A percentile compares a stretch with the other conserved stretches of the same genome.
These are phyloP conservation scores for Podocnemis expansa DNA, from an alignment of 2,113 vertebrate species.

Conservation along the genomic window DNA sequence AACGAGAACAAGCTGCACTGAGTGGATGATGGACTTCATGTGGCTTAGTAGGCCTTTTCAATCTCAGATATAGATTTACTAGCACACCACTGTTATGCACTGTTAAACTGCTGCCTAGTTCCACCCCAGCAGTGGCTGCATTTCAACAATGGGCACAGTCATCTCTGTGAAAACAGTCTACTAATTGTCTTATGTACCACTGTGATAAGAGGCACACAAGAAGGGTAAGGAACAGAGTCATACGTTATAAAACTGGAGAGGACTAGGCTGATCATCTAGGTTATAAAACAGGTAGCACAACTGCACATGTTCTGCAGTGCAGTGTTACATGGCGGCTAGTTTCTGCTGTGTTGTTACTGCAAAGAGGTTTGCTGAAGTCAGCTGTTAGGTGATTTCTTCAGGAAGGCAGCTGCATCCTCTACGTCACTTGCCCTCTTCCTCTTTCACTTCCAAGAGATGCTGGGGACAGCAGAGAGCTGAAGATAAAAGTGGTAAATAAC, in stretches of 20 bases:
- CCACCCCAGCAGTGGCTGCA: background rate
- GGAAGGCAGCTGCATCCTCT: background rate
- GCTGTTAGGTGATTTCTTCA: background rate
- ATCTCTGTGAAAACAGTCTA: background rate
- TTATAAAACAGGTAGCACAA: background rate
- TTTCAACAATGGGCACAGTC: too few relatives aligned
- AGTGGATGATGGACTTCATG: background rate
- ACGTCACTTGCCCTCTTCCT: background rate
- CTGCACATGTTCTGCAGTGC: background rate
- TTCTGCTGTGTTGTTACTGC: background rate
- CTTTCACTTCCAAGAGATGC: background rate
- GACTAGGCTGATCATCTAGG: background rate
- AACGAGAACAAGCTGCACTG: background rate
- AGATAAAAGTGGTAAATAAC: background rate
- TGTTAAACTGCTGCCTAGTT: background rate
- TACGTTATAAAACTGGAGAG: background rate
- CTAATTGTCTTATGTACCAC: background rate
- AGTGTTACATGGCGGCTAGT: background rate
- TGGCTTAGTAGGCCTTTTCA: background rate
- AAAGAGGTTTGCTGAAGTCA: background rate
- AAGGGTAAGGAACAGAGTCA: background rate
- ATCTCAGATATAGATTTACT: background rate
- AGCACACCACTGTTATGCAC: background rate
- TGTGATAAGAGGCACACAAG: background rate
- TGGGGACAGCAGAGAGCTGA: background rate